Percentiles rank a stretch among this genome's conserved stretches.
Evolutionary conservation across 2,113 vertebrate genomes (phyloP).

Genomic region (Epinephelus lanceolatus): DNA sequence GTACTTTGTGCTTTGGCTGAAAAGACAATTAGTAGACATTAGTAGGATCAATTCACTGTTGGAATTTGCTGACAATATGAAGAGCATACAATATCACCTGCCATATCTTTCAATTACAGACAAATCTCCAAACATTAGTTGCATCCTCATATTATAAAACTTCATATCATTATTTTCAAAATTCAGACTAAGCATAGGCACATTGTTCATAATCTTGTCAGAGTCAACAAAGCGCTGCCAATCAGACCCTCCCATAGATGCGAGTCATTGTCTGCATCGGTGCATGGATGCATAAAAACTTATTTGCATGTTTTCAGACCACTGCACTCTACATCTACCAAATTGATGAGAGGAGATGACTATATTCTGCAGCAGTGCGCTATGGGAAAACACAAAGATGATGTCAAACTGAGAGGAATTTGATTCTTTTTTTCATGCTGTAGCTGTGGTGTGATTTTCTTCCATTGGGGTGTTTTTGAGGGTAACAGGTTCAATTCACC

Average conservation of each 20-base stretch:
- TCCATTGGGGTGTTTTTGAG: conserved; percentile 9
- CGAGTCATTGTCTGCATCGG: conserved; percentile 5
- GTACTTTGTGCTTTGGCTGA: neutral
- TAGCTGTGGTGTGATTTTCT: neutral
- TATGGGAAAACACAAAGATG: neutral
- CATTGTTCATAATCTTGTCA: neutral
- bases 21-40: neutral
- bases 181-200: neutral
- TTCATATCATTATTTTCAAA: neutral
- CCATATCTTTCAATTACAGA: neutral
- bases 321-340: conserved; percentile 20
- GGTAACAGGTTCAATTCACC: conserved; percentile 50
- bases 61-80: no score
- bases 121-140: neutral
- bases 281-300: conserved; percentile 15
- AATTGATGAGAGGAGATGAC: neutral
- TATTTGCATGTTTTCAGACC: conserved; percentile 46
- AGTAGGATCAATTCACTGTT: neutral
- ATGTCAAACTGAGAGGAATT: neutral
- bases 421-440: neutral
- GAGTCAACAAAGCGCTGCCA: neutral
- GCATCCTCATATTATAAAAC: neutral
- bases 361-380: neutral
- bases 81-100: neutral
- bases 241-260: neutral